phyloP scores from a whole-genome alignment of 2,797 vertebrate genomes.

The Brotula barbata region DNA sequence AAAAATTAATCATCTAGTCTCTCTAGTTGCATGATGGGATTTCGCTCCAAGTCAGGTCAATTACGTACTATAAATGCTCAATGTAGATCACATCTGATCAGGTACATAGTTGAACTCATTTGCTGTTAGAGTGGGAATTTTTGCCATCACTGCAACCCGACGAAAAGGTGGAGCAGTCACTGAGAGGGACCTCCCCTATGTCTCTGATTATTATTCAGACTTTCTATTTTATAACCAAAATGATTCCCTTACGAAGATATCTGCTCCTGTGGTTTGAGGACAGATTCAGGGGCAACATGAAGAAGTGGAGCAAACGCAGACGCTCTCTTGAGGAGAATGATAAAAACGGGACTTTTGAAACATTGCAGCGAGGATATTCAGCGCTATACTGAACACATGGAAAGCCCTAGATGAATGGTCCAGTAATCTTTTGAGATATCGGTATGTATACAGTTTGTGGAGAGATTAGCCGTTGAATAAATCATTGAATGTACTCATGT shows the following conservation, averaged over 20 bases:
- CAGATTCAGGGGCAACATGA: background rate
- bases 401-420: constrained; percentile 58
- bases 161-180: too few species aligned
- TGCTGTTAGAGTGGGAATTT: background rate
- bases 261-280: background rate
- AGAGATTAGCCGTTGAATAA: constrained; percentile 71
- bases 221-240: too few species aligned
- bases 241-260: too few species aligned
- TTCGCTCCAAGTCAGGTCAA: background rate
- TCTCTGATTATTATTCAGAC: too few species aligned
- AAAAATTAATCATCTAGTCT: background rate
- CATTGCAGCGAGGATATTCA: constrained; percentile 39
- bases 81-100: constrained; percentile 16
- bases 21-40: constrained; percentile 6
- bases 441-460: constrained; percentile 72
- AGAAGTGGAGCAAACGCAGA: background rate
- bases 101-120: background rate
- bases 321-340: background rate
- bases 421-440: constrained; percentile 65
- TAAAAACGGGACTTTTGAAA: background rate
- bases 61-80: too few species aligned
- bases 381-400: constrained; percentile 57
- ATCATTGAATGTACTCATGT: constrained; percentile 67
- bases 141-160: background rate
- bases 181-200: too few species aligned